Conservation (phyloP, 1,140 invertebrate species). For the Coenobita brevimanus region DNA sequence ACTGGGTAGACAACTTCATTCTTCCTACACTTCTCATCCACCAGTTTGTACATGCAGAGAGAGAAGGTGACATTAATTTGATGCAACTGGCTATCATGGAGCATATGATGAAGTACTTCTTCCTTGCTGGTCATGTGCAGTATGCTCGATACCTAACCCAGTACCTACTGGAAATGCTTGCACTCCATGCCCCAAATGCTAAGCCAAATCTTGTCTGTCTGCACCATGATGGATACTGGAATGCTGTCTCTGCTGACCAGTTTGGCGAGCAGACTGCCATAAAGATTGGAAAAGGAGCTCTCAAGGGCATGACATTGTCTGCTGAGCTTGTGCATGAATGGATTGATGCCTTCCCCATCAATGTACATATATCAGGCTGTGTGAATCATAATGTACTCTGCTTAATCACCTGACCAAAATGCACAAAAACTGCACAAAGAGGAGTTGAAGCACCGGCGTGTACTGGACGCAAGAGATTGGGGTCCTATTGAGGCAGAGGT, state of each 20-base stretch:
- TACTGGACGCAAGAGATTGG: background rate
- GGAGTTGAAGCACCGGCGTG: slow-evolving; percentile 22
- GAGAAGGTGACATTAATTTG: background rate
- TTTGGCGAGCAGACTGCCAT: slow-evolving; percentile 4
- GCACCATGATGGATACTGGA: background rate
- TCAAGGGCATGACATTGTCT: background rate
- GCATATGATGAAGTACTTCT: background rate
- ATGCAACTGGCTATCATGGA: slow-evolving; percentile 1
- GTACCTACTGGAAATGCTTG: background rate
- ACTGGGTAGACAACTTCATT: background rate
- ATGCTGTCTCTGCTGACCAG: slow-evolving; percentile 1
- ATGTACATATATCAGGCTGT: background rate
- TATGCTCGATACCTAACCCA: background rate
- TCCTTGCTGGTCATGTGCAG: background rate
- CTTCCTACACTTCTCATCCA: background rate
- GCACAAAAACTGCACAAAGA: background rate
- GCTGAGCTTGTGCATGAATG: background rate
- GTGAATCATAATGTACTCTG: background rate
- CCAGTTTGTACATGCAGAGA: slow-evolving; percentile 10
- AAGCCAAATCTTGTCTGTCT: background rate
- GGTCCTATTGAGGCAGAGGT: background rate
- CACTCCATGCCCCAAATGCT: background rate
- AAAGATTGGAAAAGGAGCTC: slow-evolving; percentile 15
- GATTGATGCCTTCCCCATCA: background rate
- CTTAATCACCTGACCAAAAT: background rate